A percentile compares a stretch with the other conserved stretches of the same genome.
phyloP scores from a whole-genome alignment of 2,888 invertebrate genomes.

The Cinara cedri region DNA sequence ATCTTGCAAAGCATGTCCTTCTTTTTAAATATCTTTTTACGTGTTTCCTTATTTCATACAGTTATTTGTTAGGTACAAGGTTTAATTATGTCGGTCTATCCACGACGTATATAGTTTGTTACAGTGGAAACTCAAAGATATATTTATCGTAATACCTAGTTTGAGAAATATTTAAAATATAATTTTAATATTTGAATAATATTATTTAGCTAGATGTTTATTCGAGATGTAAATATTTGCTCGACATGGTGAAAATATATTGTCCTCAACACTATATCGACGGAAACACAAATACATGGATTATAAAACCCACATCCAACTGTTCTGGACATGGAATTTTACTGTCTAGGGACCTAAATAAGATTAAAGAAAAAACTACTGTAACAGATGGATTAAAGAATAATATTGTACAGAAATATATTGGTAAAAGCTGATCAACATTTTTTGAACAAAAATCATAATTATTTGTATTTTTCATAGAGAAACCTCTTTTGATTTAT shows the following conservation, averaged over 20 bases:
- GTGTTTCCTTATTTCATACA: too few relatives aligned
- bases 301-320: constrained; percentile 68
- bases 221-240: constrained; percentile 59
- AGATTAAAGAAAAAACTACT: constrained; percentile 62
- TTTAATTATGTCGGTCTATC: too few relatives aligned
- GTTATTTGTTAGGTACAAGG: too few relatives aligned
- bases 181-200: background rate
- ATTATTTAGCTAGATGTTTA: constrained; percentile 60
- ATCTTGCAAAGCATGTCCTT: too few relatives aligned
- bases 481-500: constrained; percentile 66
- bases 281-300: constrained; percentile 67
- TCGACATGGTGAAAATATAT: constrained; percentile 59
- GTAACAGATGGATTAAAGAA: constrained; percentile 59
- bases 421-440: constrained; percentile 62
- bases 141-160: too few relatives aligned
- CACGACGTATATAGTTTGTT: too few relatives aligned
- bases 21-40: too few relatives aligned
- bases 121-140: too few relatives aligned
- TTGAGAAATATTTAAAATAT: background rate
- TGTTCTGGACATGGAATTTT: constrained; percentile 67
- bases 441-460: background rate
- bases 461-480: constrained; percentile 61
- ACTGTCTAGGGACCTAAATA: constrained; percentile 65
- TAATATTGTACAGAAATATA: constrained; percentile 68
- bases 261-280: constrained; percentile 62